Percentiles rank a stretch among this genome's conserved stretches.
Conservation (phyloP, 2,113 vertebrate species). For the Microtus oregoni region DNA sequence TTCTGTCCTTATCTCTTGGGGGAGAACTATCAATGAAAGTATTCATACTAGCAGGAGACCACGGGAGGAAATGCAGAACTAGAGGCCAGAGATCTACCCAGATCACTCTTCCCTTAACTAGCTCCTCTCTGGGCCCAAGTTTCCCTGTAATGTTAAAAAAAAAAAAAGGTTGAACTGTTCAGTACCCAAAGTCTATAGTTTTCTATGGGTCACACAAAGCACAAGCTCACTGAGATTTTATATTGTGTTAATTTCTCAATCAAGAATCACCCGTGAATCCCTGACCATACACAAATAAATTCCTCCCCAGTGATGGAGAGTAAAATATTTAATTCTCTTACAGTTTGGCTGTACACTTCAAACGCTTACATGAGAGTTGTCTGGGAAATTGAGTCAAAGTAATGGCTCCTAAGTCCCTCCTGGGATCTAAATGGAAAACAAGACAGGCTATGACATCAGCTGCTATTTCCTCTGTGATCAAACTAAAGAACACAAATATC, state of each 20-base stretch:
- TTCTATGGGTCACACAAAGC: slow-evolving; percentile 32
- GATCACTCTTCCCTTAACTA: background rate
- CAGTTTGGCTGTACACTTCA: background rate
- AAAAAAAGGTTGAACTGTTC: background rate
- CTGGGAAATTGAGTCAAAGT: slow-evolving; percentile 71
- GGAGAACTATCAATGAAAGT: background rate
- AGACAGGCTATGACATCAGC: slow-evolving; percentile 65
- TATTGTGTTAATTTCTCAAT: slow-evolving; percentile 30
- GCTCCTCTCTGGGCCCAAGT: background rate
- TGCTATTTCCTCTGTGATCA: slow-evolving; percentile 64
- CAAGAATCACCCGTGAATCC: slow-evolving; percentile 46
- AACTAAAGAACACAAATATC: slow-evolving; percentile 58
- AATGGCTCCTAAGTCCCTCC: slow-evolving; percentile 55
- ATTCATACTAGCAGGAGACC: background rate
- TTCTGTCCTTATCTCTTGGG: background rate
- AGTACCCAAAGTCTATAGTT: background rate
- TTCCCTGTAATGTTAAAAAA: slow-evolving; percentile 6
- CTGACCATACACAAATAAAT: slow-evolving; percentile 51
- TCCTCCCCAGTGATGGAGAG: slow-evolving; percentile 35
- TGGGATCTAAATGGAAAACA: slow-evolving; percentile 63
- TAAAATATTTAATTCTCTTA: slow-evolving; percentile 49
- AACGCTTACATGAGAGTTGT: background rate
- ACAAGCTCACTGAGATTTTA: slow-evolving; percentile 35
- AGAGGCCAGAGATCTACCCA: background rate
- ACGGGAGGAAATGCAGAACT: background rate